These are phyloP conservation scores for Eudyptes chrysolophus DNA, from an alignment of 2,113 vertebrate species.

Conservation along the genomic window DNA sequence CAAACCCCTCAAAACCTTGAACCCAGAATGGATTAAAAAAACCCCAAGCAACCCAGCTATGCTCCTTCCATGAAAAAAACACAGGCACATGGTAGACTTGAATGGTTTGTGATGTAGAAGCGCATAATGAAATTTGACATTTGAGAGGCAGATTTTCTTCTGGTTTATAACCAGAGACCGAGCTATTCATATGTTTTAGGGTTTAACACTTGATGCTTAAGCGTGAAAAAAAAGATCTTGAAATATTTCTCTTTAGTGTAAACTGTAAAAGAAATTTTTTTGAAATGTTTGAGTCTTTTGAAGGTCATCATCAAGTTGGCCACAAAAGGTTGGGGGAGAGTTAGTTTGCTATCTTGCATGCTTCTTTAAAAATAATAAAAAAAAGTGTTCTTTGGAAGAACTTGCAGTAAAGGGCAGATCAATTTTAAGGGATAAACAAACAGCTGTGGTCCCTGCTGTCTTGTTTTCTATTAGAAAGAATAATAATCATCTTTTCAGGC, in stretches of 20 bases:
- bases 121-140: not conserved
- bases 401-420: conserved; percentile 44
- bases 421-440: conserved; percentile 69
- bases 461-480: conserved; percentile 51
- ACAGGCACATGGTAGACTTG: not conserved
- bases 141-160: not conserved
- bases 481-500: conserved; percentile 8
- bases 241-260: not conserved
- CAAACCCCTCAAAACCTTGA: not conserved
- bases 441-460: conserved; percentile 48
- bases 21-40: not conserved
- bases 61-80: not conserved
- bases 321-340: not conserved
- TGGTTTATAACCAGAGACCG: not conserved
- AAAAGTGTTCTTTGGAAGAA: conserved; percentile 36
- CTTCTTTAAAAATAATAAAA: conserved; percentile 38
- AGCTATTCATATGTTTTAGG: not conserved
- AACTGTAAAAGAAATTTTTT: not conserved
- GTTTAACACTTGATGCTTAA: not conserved
- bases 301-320: not conserved
- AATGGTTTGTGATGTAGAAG: not conserved
- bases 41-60: not conserved
- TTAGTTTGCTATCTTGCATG: not conserved
- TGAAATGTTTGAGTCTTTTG: not conserved
- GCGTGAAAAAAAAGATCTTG: not conserved